Conservation (phyloP, 2,888 invertebrate genomes). For the Lasioglossum pauxillum region DNA sequence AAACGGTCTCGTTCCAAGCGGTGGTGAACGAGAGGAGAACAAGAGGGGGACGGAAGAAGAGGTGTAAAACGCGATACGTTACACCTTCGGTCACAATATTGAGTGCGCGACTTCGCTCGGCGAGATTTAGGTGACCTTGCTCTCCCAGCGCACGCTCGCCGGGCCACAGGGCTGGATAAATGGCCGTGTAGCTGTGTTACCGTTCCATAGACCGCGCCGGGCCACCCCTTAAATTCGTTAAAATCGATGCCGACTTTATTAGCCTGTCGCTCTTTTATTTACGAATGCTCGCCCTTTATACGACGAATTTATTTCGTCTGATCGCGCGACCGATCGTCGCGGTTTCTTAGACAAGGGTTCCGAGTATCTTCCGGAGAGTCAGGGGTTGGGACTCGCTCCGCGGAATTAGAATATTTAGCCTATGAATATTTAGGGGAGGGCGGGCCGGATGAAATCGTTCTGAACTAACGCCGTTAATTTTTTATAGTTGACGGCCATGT, state of each 20-base stretch:
- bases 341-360: background rate
- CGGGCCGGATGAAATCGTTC: background rate
- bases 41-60: slow-evolving; percentile 29
- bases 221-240: slow-evolving; percentile 78
- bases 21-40: slow-evolving; percentile 7
- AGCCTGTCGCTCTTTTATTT: slow-evolving; percentile 55
- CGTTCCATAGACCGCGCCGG: slow-evolving; percentile 66
- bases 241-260: slow-evolving; percentile 77
- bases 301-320: background rate
- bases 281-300: slow-evolving; percentile 1
- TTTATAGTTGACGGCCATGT: background rate
- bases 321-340: background rate
- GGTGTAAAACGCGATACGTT: slow-evolving; percentile 78
- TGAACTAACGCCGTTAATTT: background rate
- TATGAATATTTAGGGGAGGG: background rate
- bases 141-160: slow-evolving; percentile 54
- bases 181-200: slow-evolving; percentile 61
- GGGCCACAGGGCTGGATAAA: slow-evolving; percentile 70
- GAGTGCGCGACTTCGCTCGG: slow-evolving; percentile 78
- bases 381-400: background rate
- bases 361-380: background rate
- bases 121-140: slow-evolving; percentile 79
- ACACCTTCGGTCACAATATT: slow-evolving; percentile 82
- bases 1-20: slow-evolving; percentile 17
- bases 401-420: background rate